phyloP scores from a whole-genome alignment of 2,888 invertebrate genomes.

The Calephelis perditalis region DNA sequence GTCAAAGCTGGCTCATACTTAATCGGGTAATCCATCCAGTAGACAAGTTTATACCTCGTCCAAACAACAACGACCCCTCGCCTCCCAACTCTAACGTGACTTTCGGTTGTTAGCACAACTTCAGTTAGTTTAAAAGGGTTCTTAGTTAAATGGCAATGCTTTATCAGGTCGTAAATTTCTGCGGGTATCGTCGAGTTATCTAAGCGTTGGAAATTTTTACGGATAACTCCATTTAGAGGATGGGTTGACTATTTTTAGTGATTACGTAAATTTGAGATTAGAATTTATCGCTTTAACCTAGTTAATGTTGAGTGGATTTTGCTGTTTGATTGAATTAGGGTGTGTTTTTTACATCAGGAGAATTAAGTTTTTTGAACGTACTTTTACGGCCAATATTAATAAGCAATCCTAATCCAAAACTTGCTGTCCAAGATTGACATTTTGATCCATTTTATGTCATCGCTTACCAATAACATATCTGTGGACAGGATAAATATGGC shows the following conservation, averaged over 20 bases:
- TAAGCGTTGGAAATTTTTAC: conserved; percentile 53
- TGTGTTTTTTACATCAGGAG: background rate
- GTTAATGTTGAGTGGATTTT: conserved; percentile 1
- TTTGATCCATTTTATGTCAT: too few species aligned
- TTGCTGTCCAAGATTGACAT: too few species aligned
- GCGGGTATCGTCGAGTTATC: conserved; percentile 60
- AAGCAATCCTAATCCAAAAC: too few species aligned
- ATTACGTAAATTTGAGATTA: conserved; percentile 3
- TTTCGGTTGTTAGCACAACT: conserved; percentile 23
- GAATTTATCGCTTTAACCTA: background rate
- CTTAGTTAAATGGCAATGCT: conserved; percentile 49
- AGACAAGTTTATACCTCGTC: conserved; percentile 60
- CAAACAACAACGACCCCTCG: conserved; percentile 43
- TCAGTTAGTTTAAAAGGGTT: conserved; percentile 44
- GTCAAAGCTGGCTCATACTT: conserved; percentile 63
- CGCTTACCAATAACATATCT: too few species aligned
- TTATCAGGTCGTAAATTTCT: conserved; percentile 73
- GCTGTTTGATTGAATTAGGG: background rate
- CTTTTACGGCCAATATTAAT: too few species aligned
- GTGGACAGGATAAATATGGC: too few species aligned
- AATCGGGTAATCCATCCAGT: conserved; percentile 70
- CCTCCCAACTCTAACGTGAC: conserved; percentile 28
- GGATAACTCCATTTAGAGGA: conserved; percentile 39
- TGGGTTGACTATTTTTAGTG: conserved; percentile 24
- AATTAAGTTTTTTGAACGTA: too few species aligned